A percentile compares a stretch with the other conserved stretches of the same genome.
These are phyloP conservation scores for Cataglyphis hispanica DNA, from an alignment of 1,140 invertebrate species.

Conservation along the genomic window DNA sequence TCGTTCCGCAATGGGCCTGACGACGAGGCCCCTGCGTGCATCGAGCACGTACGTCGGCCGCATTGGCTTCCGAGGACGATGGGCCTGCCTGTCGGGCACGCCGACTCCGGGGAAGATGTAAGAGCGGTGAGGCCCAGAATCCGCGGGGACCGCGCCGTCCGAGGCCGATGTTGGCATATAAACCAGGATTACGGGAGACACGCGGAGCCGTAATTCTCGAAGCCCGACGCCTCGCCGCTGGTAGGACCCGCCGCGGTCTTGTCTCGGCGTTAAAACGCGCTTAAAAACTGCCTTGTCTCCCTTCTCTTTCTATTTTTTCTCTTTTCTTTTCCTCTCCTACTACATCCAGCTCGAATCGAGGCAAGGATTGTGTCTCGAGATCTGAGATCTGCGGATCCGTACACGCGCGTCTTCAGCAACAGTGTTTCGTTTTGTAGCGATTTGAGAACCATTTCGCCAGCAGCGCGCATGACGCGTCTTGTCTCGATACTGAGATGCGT, in stretches of 20 bases:
- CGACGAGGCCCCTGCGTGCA: conserved; percentile 67
- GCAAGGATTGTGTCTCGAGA: conserved; percentile 21
- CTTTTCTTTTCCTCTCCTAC: too few species aligned
- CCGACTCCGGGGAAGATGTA: conserved; percentile 62
- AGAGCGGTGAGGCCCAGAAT: conserved; percentile 60
- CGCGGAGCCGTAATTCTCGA: conserved; percentile 81
- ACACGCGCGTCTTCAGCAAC: conserved; percentile 34
- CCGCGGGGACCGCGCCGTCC: conserved; percentile 26
- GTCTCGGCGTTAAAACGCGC: conserved; percentile 62
- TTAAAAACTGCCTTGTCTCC: conserved; percentile 56
- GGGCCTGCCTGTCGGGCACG: conserved; percentile 61
- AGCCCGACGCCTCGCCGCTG: conserved; percentile 58
- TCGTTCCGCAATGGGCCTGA: conserved; percentile 75
- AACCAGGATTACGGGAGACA: conserved; percentile 83
- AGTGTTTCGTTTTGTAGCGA: conserved; percentile 43
- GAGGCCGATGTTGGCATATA: conserved; percentile 75
- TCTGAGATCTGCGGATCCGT: conserved; percentile 51
- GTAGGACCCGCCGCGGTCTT: conserved; percentile 32
- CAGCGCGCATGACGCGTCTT: conserved; percentile 42
- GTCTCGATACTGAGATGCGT: conserved; percentile 57
- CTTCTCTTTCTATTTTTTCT: not conserved
- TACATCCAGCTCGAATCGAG: not conserved
- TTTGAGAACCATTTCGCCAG: conserved; percentile 36
- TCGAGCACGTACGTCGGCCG: conserved; percentile 55
- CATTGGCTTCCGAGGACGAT: conserved; percentile 73